phyloP scores from a whole-genome alignment of 2,888 invertebrate species.

The Spilosoma lubricipeda region DNA sequence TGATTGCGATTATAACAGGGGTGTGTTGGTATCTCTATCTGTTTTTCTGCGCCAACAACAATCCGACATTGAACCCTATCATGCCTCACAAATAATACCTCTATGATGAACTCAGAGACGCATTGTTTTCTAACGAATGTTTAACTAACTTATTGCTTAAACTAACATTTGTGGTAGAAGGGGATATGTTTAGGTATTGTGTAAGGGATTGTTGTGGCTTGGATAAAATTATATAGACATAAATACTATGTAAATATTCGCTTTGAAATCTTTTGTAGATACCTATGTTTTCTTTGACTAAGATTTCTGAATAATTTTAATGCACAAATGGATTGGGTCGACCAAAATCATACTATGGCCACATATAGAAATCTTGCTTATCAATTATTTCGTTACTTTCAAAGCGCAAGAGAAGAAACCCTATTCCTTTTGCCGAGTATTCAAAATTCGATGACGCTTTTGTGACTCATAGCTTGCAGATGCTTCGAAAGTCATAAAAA shows the following conservation, averaged over 20 bases:
- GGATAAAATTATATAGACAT: neutral
- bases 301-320: neutral
- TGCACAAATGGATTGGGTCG: too few species aligned
- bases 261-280: neutral
- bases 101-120: neutral
- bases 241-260: neutral
- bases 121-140: neutral
- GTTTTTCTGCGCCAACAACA: neutral
- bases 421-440: too few species aligned
- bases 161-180: conserved; percentile 2
- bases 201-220: neutral
- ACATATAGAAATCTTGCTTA: too few species aligned
- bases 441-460: too few species aligned
- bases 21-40: neutral
- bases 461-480: too few species aligned
- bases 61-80: neutral
- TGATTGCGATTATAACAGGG: neutral
- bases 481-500: too few species aligned
- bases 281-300: neutral
- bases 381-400: too few species aligned
- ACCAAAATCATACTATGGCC: too few species aligned
- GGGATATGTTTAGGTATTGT: neutral
- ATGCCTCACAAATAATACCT: neutral
- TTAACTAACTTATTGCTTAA: neutral
- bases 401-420: too few species aligned